Conservation (phyloP, 1,140 invertebrate genomes). For the Zaprionus ghesquierei region DNA sequence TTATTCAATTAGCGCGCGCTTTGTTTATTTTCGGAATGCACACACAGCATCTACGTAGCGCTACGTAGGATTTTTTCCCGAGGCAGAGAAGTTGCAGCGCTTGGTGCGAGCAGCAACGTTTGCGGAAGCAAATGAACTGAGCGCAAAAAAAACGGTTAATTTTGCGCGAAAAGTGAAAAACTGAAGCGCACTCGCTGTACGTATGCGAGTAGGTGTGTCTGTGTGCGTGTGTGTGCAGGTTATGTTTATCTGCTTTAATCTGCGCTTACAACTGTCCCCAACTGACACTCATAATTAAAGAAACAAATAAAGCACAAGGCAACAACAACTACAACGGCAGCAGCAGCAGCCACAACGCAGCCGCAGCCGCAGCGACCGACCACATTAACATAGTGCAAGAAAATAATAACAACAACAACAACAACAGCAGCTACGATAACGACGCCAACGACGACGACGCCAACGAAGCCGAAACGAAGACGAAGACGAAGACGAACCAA, state of each 20-base stretch:
- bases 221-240: slow-evolving; percentile 21
- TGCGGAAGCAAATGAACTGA: slow-evolving; percentile 30
- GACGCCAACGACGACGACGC: slow-evolving; percentile 12
- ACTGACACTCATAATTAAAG: slow-evolving; percentile 82
- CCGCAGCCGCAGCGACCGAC: slow-evolving; percentile 27
- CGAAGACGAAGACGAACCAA: slow-evolving; percentile 11
- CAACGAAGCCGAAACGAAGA: slow-evolving; percentile 9
- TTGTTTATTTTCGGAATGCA: slow-evolving; percentile 46
- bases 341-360: slow-evolving; percentile 15
- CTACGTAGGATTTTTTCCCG: slow-evolving; percentile 1
- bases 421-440: slow-evolving; percentile 15
- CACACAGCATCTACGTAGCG: slow-evolving; percentile 14
- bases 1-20: slow-evolving; percentile 56
- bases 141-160: slow-evolving; percentile 19
- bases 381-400: slow-evolving; percentile 65
- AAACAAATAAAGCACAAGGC: slow-evolving; percentile 76
- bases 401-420: slow-evolving; percentile 35
- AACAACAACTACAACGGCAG: slow-evolving; percentile 18
- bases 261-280: slow-evolving; percentile 69
- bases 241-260: slow-evolving; percentile 72
- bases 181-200: slow-evolving; percentile 24
- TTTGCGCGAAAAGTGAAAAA: slow-evolving; percentile 34
- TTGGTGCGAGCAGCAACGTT: too few species aligned
- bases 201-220: slow-evolving; percentile 8
- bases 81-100: background rate